Evolutionary conservation across 2,113 vertebrate genomes (phyloP), one percentile per base, ranked within the genome.

Genomic region (Piprites chloris): DNA sequence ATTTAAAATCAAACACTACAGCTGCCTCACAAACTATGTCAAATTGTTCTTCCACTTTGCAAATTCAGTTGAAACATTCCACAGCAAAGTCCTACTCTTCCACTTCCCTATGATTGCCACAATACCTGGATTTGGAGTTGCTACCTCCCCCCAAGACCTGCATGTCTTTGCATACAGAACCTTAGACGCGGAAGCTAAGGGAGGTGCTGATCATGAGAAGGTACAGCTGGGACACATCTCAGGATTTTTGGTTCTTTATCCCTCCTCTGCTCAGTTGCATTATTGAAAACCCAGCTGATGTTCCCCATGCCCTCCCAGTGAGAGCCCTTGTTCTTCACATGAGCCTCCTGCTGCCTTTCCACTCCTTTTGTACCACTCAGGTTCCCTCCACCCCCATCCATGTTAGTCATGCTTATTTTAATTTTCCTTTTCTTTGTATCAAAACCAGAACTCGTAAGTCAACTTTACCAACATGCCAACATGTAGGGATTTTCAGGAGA

Each of bases 271-370:
- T 66, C 83, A n/a, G 28, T 6, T 32, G 26, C 3, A 0, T 53
- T 49, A 52, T 18, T 46, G 49, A 76, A 69, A 83, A 52, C 18
- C 6, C 71, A 41, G 7, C 7, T 32, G 49, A 59, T 33, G 21
- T 9, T 65, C 67, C 33, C 11, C 35, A 20, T 10, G 14, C 12
- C 14, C 24, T 41, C 19, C 26, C 63, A 66, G 28, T 9, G 41
- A 69, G n/a, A 66, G 20, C 11, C 16, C n/a, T 72, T 0, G 0
- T 3, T 80, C 49, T 41, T 41, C 75, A 61, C 0, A 0, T 26
- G 22, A 83, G 32, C 28, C 18, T 81, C 65, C 49, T 37, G 15
- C 35, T 74, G 37, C 39, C 5, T 24, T 78, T 55, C 62, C 37
- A n/a, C 32, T 62, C 44, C 22, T 58, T 71, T 42, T 6, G 18